Evolutionary conservation across 2,113 vertebrate genomes (phyloP), one percentile per base, ranked within the genome.

Genomic region (Leuciscus idus): DNA sequence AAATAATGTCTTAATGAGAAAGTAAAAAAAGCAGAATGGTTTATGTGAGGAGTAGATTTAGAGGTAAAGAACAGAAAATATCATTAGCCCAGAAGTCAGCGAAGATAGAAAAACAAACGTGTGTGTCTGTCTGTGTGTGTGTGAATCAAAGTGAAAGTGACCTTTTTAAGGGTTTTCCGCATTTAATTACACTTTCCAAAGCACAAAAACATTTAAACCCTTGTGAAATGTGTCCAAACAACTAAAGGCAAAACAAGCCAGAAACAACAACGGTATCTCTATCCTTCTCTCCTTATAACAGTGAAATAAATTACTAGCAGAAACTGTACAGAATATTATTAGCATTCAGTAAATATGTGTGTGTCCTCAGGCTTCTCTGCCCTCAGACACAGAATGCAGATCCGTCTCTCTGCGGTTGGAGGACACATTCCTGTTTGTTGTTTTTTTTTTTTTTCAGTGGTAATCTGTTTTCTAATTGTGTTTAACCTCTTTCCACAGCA

Each of bases 161-260:
- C 79, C 39, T 64, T 66, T 81, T 66, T 28, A 81, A 46, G 59
- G n/a, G 39, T 48, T 85, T 88, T 88, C 86, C 4, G 17, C 84
- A 83, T 73, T 86, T 59, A 86, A 75, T 61, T 75, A 21, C 77
- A 59, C 19, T 73, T 28, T 46, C 4, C 30, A 28, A 70, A 64
- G 48, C 74, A 86, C 83, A 82, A 36, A 83, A 26, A 87, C 78
- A 90, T 85, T 85, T 30, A 89, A 81, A 85, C 84, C 39, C 59
- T 50, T 4, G 39, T 81, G 59, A 81, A 81, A 81, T 81, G 59
- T 48, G 79, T 66, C 79, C 79, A 81, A 81, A 81, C 79, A 81
- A 66, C 79, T 62, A 6, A 26, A 17, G 78, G 78, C 78, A 61
- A 79, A 43, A 61, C 23, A 62, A 62, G 36, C 23, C 77, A 10